phyloP scores from a whole-genome alignment of 1,140 invertebrate species.

The Drosophila pachea region DNA sequence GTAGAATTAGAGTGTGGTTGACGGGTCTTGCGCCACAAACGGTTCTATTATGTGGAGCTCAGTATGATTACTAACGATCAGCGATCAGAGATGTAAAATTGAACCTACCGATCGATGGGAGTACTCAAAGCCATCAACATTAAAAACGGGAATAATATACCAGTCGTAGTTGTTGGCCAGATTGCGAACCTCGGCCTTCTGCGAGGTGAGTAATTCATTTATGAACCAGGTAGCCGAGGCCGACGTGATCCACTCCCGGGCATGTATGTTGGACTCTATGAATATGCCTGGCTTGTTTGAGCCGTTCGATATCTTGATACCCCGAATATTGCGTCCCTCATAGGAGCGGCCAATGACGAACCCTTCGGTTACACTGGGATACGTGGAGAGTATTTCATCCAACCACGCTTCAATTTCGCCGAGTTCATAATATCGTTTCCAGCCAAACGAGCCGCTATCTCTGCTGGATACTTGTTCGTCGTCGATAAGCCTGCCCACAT shows the following conservation, averaged over 20 bases:
- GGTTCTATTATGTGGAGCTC: constrained; percentile 56
- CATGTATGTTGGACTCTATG: constrained; percentile 81
- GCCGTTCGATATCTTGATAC: constrained; percentile 82
- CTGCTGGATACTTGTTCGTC: constrained; percentile 46
- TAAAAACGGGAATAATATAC: constrained; percentile 85
- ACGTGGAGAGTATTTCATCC: constrained; percentile 64
- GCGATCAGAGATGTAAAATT: neutral
- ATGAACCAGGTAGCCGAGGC: constrained; percentile 82
- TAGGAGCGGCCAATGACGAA: constrained; percentile 79
- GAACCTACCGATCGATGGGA: constrained; percentile 79
- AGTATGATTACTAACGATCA: neutral
- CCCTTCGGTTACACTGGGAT: constrained; percentile 64
- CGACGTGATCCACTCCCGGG: constrained; percentile 82
- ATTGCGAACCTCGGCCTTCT: constrained; percentile 64
- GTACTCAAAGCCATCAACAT: constrained; percentile 87
- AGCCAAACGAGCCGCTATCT: constrained; percentile 67
- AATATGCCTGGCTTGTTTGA: constrained; percentile 80
- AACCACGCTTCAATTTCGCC: constrained; percentile 80
- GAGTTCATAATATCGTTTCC: constrained; percentile 79
- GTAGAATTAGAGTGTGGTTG: constrained; percentile 55
- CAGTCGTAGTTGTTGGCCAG: constrained; percentile 81
- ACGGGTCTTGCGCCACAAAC: constrained; percentile 81
- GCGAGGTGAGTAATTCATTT: constrained; percentile 79
- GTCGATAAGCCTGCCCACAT: constrained; percentile 64
- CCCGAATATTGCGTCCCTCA: constrained; percentile 82